Evolutionary conservation across 2,797 vertebrate genomes (phyloP).

Genomic region (Neosilurus mollespiculum): DNA sequence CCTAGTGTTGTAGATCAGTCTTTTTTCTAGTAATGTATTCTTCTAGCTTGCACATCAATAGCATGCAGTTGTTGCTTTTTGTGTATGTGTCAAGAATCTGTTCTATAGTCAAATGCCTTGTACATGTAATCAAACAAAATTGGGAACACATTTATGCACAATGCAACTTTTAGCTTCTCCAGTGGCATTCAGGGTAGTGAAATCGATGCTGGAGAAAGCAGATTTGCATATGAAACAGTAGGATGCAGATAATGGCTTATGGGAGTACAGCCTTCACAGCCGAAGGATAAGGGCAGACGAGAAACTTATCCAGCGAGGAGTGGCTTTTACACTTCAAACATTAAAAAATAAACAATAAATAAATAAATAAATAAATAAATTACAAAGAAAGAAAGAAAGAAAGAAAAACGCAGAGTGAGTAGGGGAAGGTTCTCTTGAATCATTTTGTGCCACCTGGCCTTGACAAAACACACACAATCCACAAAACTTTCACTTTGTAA

Average conservation of each 20-base stretch:
- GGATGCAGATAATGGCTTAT: conserved; percentile 58
- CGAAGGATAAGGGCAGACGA: conserved; percentile 39
- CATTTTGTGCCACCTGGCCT: conserved; percentile 39
- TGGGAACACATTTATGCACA: conserved; percentile 7
- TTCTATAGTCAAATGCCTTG: conserved; percentile 11
- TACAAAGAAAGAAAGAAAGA: not conserved
- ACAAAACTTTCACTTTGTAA: conserved; percentile 46
- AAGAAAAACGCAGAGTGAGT: conserved; percentile 4
- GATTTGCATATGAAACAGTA: conserved; percentile 71
- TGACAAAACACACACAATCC: conserved; percentile 52
- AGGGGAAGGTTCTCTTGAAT: conserved; percentile 38
- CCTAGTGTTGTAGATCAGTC: not conserved
- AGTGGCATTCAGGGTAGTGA: conserved; percentile 27
- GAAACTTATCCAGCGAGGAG: conserved; percentile 30
- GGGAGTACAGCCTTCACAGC: conserved; percentile 45
- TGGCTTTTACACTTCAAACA: conserved; percentile 58
- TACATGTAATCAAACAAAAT: not conserved
- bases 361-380: not conserved
- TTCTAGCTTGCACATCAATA: not conserved
- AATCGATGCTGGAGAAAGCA: conserved; percentile 46
- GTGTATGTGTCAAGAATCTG: conserved; percentile 1
- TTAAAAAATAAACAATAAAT: not conserved
- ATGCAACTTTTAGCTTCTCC: conserved; percentile 8
- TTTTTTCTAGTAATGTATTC: conserved; percentile 20
- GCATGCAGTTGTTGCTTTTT: conserved; percentile 19